Base-by-base conservation (phyloP, 2,113 vertebrate species). In the Thymallus thymallus region DNA sequence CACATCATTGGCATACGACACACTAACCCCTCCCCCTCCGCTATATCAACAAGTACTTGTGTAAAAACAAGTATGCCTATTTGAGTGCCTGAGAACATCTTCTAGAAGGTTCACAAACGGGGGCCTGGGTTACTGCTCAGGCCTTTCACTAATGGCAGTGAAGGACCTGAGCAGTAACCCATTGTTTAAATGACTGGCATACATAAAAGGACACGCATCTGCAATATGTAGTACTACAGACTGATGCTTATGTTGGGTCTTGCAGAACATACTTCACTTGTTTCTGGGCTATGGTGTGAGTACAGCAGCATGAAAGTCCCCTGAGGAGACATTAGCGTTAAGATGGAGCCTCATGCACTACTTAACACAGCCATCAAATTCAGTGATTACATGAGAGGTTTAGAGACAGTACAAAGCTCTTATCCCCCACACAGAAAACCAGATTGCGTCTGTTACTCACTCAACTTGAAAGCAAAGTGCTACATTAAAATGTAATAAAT, bases 221-320 rank as follows among this genome's bases (percentile, higher is more conserved):
- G n/a, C 56, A 10, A 22, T 60, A 22, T 60, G 56, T 22, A 55
- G 56, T 51, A 16, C 14, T 51, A 18, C 48, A 51, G 48, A 51
- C 16, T 4, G 13, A 51, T 1, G 48, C 13, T 18, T 51, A 51
- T 51, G 48, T 60, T 60, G 56, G n/a, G 56, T 60, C 56, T 60
- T 60, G 56, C 56, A 60, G 6, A 51, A 60, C 56, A 23, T 22
- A 60, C 6, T 60, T 60, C n/a, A 60, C 18, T 22, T 22, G 56
- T 60, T 60, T 60, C n/a, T 60, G n/a, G n/a, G 56, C 56, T 60
- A n/a, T 60, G 56, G 51, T n/a, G 56, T 51, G n/a, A 60, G 56
- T 22, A 60, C 56, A n/a, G 18, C 56, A 60, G 56, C 9, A n/a
- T 60, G 56, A 22, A 60, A 60, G 56, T 22, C 56, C 48, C 48